Percentiles rank a stretch among this genome's conserved stretches.
Conservation (phyloP, 2,888 invertebrate species). For the Idaea straminata region DNA sequence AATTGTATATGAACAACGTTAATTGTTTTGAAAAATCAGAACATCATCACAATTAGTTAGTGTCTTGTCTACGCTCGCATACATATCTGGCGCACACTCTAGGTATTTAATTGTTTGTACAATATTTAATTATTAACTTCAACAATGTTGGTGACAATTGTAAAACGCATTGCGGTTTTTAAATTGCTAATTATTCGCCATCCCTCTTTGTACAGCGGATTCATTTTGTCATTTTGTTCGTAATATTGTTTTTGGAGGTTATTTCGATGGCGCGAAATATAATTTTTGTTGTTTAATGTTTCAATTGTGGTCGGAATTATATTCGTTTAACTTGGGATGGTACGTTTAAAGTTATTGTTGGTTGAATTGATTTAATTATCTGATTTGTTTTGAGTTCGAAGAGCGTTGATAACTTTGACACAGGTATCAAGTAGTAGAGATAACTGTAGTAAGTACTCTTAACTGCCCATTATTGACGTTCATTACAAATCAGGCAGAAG, state of each 20-base stretch:
- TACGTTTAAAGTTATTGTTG: background rate
- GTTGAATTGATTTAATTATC: no score
- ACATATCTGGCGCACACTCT: no score
- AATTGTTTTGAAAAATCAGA: no score
- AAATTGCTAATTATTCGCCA: slow-evolving; percentile 19
- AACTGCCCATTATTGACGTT: no score
- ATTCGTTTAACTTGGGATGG: background rate
- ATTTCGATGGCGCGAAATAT: background rate
- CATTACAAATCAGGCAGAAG: no score
- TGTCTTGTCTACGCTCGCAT: no score
- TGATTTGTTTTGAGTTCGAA: no score
- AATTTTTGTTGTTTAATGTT: background rate
- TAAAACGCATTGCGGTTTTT: slow-evolving; percentile 18
- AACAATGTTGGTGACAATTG: slow-evolving; percentile 14
- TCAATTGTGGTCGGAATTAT: background rate
- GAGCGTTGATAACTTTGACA: no score
- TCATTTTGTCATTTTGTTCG: background rate
- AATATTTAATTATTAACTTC: slow-evolving; percentile 36
- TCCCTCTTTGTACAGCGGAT: slow-evolving; percentile 8
- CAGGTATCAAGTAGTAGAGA: no score
- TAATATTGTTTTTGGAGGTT: slow-evolving; percentile 9
- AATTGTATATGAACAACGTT: no score
- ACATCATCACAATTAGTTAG: no score
- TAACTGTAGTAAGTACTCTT: no score
- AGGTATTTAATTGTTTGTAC: background rate